Evolutionary conservation across 2,888 invertebrate species (phyloP).

Genomic region (Spilosoma lubricipeda): DNA sequence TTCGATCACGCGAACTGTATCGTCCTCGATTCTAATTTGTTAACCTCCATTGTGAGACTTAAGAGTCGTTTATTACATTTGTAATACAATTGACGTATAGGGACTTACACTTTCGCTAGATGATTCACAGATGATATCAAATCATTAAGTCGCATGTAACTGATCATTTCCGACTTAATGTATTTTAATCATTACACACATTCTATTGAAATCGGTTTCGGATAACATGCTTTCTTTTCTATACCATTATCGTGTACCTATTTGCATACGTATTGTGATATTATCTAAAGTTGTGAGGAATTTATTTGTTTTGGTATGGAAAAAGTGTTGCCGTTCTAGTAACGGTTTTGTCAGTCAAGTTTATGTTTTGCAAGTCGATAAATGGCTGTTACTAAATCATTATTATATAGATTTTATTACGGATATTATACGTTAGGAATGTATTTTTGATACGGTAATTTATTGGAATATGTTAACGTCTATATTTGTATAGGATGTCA

Average conservation of each 20-base stretch:
- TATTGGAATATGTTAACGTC: neutral
- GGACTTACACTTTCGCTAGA: constrained; percentile 51
- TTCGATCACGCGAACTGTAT: constrained; percentile 63
- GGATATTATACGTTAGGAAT: neutral
- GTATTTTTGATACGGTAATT: neutral
- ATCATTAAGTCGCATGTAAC: constrained; percentile 64
- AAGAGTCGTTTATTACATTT: constrained; percentile 32
- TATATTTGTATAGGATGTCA: neutral
- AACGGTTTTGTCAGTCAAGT: neutral
- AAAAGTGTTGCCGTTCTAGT: neutral
- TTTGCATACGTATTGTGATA: constrained; percentile 6
- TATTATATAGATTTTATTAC: constrained; percentile 16
- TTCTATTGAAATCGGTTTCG: constrained; percentile 29
- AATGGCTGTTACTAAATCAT: neutral
- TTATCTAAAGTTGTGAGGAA: neutral
- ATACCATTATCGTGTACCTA: neutral
- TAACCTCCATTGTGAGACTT: constrained; percentile 37
- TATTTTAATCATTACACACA: constrained; percentile 46
- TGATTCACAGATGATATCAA: constrained; percentile 60
- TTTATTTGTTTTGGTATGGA: constrained; percentile 9
- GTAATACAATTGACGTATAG: constrained; percentile 26
- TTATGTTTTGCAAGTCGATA: constrained; percentile 1
- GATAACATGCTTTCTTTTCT: constrained; percentile 37
- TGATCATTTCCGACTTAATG: constrained; percentile 59
- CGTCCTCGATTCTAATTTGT: constrained; percentile 43